phyloP scores from a whole-genome alignment of 2,797 vertebrate genomes.

The Urosaurus nigricauda region DNA sequence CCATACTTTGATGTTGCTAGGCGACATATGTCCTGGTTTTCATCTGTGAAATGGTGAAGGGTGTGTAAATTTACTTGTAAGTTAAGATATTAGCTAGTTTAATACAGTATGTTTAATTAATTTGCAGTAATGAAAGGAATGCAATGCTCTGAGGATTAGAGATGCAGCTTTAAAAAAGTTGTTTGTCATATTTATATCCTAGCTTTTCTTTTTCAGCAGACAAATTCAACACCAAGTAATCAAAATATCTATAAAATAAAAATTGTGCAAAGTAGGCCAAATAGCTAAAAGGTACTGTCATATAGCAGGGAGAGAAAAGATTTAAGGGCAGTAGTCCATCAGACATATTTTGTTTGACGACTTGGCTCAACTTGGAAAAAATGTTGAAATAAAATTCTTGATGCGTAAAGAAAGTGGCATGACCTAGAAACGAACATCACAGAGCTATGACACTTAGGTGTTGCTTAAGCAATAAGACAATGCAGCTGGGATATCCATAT shows the following conservation, averaged over 20 bases:
- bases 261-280: slow-evolving; percentile 10
- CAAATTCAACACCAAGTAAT: background rate
- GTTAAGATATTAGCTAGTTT: background rate
- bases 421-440: slow-evolving; percentile 60
- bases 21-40: too few relatives aligned
- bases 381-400: slow-evolving; percentile 32
- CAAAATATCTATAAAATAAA: background rate
- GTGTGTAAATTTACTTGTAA: background rate
- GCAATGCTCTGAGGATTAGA: slow-evolving; percentile 10
- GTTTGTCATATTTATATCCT: slow-evolving; percentile 26
- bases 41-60: too few relatives aligned
- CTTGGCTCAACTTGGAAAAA: slow-evolving; percentile 51
- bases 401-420: slow-evolving; percentile 60
- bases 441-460: slow-evolving; percentile 55
- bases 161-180: slow-evolving; percentile 51
- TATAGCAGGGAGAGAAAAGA: slow-evolving; percentile 38
- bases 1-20: too few relatives aligned
- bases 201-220: slow-evolving; percentile 12
- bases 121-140: slow-evolving; percentile 2
- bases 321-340: slow-evolving; percentile 49
- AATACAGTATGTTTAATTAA: background rate
- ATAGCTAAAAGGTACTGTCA: slow-evolving; percentile 14
- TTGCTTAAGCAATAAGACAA: slow-evolving; percentile 68
- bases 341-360: slow-evolving; percentile 64
- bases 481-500: slow-evolving; percentile 50